Evolutionary conservation across 2,888 invertebrate species (phyloP).

Genomic region (Tachina fera): DNA sequence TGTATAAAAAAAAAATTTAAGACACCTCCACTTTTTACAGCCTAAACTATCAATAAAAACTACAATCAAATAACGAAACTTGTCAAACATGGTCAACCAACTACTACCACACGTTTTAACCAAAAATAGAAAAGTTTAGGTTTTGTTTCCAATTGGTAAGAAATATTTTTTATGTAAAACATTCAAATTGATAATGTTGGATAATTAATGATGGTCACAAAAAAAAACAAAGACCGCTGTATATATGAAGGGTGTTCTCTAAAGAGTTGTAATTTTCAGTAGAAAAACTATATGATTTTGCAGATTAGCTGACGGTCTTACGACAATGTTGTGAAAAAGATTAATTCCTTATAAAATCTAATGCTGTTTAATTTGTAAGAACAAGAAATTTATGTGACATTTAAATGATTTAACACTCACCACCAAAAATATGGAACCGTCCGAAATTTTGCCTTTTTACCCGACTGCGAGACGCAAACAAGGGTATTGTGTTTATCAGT

Average conservation of each 20-base stretch:
- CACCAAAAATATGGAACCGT: too few relatives aligned
- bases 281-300: neutral
- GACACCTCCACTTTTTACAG: constrained; percentile 54
- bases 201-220: constrained; percentile 20
- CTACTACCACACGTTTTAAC: constrained; percentile 50
- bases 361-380: too few relatives aligned
- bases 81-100: constrained; percentile 52
- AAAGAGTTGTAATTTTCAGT: neutral
- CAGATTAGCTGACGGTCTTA: neutral
- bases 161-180: constrained; percentile 9
- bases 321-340: too few relatives aligned
- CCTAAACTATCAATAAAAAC: constrained; percentile 16
- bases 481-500: too few relatives aligned
- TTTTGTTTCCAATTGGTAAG: constrained; percentile 23
- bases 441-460: too few relatives aligned
- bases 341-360: too few relatives aligned
- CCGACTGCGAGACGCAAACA: too few relatives aligned
- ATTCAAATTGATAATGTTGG: constrained; percentile 15
- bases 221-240: constrained; percentile 4
- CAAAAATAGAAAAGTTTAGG: constrained; percentile 37
- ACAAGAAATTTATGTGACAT: too few relatives aligned
- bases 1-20: neutral
- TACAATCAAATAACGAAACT: constrained; percentile 34
- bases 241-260: neutral
- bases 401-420: too few relatives aligned